Evolutionary conservation across 2,113 vertebrate species (phyloP), one percentile per base, ranked within the genome.

Genomic region (Vulpes ferrilata): DNA sequence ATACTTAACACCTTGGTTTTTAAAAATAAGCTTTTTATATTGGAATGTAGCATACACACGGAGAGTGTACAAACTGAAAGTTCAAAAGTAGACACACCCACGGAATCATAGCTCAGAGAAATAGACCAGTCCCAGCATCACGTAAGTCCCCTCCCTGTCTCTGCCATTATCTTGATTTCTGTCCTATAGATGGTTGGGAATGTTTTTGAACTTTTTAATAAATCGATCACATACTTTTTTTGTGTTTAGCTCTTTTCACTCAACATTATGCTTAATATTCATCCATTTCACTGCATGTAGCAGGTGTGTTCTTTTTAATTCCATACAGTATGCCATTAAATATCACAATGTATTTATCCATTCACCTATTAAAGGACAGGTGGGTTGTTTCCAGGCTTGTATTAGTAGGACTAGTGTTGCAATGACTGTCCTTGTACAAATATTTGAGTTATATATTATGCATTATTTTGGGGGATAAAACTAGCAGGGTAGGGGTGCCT

Each of bases 191-290:
- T 60, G 32, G 17, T 60, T 51, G 48, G 48, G 23, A 78, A 65
- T 51, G 11, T 69, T 87, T 92, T 53, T 30, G 11, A 82, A 71
- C 0, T 25, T 74, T 96, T 69, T 30, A n/a, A 71, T 53, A 94
- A 93, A 67, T 55, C 30, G 76, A 69, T 80, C 4, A 20, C 16
- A 32, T 7, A 22, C 2, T 87, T n/a, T 38, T 16, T 86, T 30
- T 64, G 6, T 73, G 25, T 53, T 79, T 62, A 74, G 43, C 27
- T 76, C 92, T 25, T 78, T 86, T 83, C 15, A 60, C 30, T 74
- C 55, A 57, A 25, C 12, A 43, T 65, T 59, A 55, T 35, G 43
- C 53, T 89, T 43, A 43, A 95, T 64, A 65, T 4, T 57, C 43
- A 57, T 25, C 27, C 6, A 5, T 73, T 89, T 53, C 38, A 48